phyloP scores from a whole-genome alignment of 2,113 vertebrate species.

The Sus scrofa region T2T-Sscrofa CM000816.6:18528501-18529000 shows the following conservation, averaged over 20 bases:
- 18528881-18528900: conserved; percentile 36
- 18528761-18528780: conserved; percentile 24
- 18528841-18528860: conserved; percentile 50
- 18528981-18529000: neutral
- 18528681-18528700: conserved; percentile 14
- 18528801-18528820: neutral
- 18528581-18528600: conserved; percentile 56
- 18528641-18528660: neutral
- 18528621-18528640: conserved; percentile 49
- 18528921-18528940: neutral
- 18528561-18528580: conserved; percentile 67
- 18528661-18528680: conserved; percentile 48
- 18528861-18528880: conserved; percentile 28
- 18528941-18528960: neutral
- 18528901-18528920: neutral
- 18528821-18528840: neutral
- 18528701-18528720: conserved; percentile 26
- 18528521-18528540: conserved; percentile 78
- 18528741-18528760: neutral
- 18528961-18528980: conserved; percentile 32
- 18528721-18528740: neutral
- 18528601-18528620: conserved; percentile 38
- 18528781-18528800: conserved; percentile 26
- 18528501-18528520: conserved; percentile 55
- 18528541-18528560: conserved; percentile 51